Conservation (phyloP, 2,113 vertebrate species). For the Mesocricetus auratus region DNA sequence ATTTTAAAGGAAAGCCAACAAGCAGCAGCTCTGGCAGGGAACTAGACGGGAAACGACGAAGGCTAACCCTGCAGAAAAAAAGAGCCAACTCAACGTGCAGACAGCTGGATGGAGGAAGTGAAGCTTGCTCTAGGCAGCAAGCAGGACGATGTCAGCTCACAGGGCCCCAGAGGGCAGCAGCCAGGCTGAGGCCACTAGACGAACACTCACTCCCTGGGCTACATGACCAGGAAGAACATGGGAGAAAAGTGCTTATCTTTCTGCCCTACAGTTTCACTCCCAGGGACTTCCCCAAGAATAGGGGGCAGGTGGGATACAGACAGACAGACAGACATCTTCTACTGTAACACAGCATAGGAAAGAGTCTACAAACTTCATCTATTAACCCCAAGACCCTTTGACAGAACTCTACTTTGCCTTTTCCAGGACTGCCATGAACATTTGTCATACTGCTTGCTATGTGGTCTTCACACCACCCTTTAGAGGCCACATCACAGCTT, state of each 20-base stretch:
- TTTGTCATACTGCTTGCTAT: neutral
- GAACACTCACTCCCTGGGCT: neutral
- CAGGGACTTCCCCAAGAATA: neutral
- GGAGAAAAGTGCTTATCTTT: neutral
- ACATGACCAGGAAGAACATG: neutral
- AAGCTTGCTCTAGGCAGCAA: neutral
- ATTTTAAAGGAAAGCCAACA: constrained; percentile 23
- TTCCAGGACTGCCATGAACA: no score
- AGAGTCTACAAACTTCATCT: neutral
- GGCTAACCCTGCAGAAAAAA: neutral
- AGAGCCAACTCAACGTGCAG: neutral
- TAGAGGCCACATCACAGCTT: neutral
- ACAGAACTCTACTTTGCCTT: neutral
- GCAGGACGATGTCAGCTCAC: neutral
- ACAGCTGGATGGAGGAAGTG: neutral
- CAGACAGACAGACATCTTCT: neutral
- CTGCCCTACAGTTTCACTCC: neutral
- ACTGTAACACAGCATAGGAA: neutral
- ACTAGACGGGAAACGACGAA: neutral
- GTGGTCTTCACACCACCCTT: neutral
- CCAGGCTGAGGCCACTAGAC: neutral
- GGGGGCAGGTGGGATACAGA: neutral
- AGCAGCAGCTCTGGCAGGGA: neutral
- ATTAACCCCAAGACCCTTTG: neutral
- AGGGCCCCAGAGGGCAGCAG: neutral